Evolutionary conservation across 2,888 invertebrate species (phyloP).

Genomic region (Pristionchus entomophagus): DNA sequence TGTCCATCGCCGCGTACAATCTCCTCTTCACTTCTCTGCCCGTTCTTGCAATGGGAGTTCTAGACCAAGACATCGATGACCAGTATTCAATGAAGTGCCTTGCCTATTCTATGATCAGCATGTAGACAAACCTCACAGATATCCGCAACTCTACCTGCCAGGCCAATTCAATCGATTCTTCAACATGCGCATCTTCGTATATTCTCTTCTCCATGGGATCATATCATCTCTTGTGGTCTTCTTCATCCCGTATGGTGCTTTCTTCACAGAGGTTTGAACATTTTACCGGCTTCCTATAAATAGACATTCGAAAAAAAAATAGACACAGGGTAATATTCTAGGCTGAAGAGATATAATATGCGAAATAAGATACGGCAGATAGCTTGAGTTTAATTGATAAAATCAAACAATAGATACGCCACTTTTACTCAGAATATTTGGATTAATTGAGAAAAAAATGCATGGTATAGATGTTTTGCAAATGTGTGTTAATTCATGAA

Average conservation of each 20-base stretch:
- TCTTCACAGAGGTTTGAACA: conserved; percentile 56
- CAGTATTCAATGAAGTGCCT: conserved; percentile 76
- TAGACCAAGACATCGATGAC: conserved; percentile 92
- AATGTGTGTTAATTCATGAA: too few species aligned
- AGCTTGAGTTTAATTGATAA: too few species aligned
- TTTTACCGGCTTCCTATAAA: neutral
- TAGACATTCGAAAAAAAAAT: too few species aligned
- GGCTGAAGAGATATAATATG: too few species aligned
- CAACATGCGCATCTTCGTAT: conserved; percentile 90
- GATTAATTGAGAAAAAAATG: too few species aligned
- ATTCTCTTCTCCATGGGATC: conserved; percentile 95
- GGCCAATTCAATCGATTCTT: conserved; percentile 94
- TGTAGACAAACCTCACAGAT: too few species aligned
- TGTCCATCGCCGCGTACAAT: conserved; percentile 99
- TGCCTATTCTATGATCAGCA: too few species aligned
- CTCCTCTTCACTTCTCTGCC: conserved; percentile 98
- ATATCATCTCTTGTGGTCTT: conserved; percentile 94
- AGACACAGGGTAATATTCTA: too few species aligned
- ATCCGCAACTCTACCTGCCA: conserved; percentile 94
- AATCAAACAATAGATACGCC: too few species aligned
- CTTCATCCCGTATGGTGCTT: conserved; percentile 88
- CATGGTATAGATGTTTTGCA: too few species aligned
- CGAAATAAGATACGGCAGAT: too few species aligned
- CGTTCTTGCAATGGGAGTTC: conserved; percentile 94
- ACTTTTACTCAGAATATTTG: too few species aligned